phyloP scores from a whole-genome alignment of 2,113 vertebrate genomes.

The Eclectus roratus region DNA sequence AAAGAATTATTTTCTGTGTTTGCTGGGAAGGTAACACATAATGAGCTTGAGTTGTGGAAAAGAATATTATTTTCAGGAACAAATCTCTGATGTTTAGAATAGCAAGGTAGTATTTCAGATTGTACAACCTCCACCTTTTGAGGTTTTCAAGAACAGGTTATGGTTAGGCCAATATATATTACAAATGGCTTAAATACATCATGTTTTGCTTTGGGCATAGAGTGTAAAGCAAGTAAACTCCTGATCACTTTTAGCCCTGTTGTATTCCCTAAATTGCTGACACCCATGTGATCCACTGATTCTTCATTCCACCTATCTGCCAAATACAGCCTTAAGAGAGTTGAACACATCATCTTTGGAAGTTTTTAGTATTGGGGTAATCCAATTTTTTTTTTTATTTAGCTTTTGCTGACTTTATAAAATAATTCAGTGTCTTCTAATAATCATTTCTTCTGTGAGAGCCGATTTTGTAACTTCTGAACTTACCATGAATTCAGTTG shows the following conservation, averaged over 20 bases:
- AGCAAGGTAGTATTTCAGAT: neutral
- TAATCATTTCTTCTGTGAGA: neutral
- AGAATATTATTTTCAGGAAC: neutral
- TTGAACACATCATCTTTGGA: neutral
- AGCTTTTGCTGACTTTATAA: neutral
- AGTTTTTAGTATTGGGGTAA: neutral
- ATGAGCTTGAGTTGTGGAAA: neutral
- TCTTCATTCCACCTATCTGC: neutral
- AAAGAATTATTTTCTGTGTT: neutral
- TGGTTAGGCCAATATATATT: neutral
- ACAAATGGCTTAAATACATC: neutral
- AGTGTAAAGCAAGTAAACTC: neutral
- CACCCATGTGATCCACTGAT: neutral
- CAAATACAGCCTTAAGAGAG: neutral
- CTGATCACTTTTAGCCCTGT: neutral
- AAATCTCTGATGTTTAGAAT: neutral
- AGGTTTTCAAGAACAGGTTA: neutral
- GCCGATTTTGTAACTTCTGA: neutral
- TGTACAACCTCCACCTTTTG: neutral
- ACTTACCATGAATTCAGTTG: neutral
- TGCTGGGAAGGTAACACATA: neutral
- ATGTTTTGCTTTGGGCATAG: neutral
- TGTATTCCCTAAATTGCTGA: neutral
- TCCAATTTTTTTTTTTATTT: neutral
- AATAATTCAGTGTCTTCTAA: neutral